Conservation (phyloP, 2,113 vertebrate species). For the Sebastes schlegelii region DNA sequence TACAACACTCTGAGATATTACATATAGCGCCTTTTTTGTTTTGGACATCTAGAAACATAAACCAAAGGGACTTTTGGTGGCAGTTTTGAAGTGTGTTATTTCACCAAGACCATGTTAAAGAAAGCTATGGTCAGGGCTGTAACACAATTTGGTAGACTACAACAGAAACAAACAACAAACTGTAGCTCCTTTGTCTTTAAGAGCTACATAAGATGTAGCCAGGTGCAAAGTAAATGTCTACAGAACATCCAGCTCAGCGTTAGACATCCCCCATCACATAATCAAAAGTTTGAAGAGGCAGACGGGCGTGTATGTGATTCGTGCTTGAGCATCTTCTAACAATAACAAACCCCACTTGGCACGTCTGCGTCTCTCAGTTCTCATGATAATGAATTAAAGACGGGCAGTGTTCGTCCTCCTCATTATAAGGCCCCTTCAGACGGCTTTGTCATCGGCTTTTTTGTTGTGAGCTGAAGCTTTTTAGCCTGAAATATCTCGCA, state of each 20-base stretch:
- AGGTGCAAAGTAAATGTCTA: neutral
- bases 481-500: neutral
- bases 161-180: neutral
- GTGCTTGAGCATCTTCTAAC: neutral
- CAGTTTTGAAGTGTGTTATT: neutral
- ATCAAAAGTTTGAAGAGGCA: neutral
- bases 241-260: neutral
- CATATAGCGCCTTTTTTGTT: neutral
- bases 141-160: no score
- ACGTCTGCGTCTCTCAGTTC: neutral
- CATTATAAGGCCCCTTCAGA: neutral
- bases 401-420: neutral
- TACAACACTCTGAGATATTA: neutral
- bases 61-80: neutral
- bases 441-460: neutral
- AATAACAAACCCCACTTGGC: neutral
- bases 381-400: constrained; percentile 9
- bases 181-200: neutral
- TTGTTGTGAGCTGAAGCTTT: neutral
- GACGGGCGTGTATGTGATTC: neutral
- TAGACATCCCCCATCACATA: neutral
- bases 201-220: neutral
- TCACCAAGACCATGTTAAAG: neutral
- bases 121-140: neutral
- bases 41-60: neutral